phyloP scores from a whole-genome alignment of 2,888 invertebrate genomes.

The Patella ulyssiponensis region DNA sequence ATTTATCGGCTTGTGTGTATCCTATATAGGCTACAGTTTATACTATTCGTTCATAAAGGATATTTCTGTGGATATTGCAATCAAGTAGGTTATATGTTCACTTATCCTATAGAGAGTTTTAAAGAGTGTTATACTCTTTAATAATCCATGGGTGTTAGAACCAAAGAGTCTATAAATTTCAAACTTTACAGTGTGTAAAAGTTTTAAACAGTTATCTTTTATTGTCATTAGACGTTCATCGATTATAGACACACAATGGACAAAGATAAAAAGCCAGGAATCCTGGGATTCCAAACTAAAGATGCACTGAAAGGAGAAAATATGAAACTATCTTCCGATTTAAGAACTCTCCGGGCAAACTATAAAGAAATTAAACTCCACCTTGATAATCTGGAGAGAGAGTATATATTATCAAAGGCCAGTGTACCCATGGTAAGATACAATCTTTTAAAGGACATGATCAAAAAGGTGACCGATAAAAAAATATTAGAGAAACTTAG shows the following conservation, averaged over 20 bases:
- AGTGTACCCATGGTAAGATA: conserved; percentile 30
- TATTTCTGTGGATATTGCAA: too few relatives aligned
- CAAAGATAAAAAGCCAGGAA: conserved; percentile 8
- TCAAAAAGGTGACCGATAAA: conserved; percentile 20
- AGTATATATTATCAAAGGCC: conserved; percentile 34
- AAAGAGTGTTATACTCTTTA: too few relatives aligned
- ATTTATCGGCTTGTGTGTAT: too few relatives aligned
- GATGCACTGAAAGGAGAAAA: conserved; percentile 23
- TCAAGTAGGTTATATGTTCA: too few relatives aligned
- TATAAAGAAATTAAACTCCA: conserved; percentile 17
- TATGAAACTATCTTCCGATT: conserved; percentile 12
- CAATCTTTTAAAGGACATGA: conserved; percentile 34
- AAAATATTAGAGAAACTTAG: conserved; percentile 10
- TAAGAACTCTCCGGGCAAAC: conserved; percentile 13
- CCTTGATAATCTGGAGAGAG: conserved; percentile 26
- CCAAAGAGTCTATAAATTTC: too few relatives aligned
- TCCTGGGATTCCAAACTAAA: conserved; percentile 16
- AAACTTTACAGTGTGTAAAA: too few relatives aligned
- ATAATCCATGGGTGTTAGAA: too few relatives aligned
- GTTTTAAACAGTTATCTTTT: not conserved
- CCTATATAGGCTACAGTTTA: too few relatives aligned
- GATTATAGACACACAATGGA: not conserved
- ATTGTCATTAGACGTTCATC: not conserved
- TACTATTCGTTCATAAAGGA: too few relatives aligned
- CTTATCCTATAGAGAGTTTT: too few relatives aligned